Conservation (phyloP, 92 coral and sea anemone genomes). For the Metridium senile region DNA sequence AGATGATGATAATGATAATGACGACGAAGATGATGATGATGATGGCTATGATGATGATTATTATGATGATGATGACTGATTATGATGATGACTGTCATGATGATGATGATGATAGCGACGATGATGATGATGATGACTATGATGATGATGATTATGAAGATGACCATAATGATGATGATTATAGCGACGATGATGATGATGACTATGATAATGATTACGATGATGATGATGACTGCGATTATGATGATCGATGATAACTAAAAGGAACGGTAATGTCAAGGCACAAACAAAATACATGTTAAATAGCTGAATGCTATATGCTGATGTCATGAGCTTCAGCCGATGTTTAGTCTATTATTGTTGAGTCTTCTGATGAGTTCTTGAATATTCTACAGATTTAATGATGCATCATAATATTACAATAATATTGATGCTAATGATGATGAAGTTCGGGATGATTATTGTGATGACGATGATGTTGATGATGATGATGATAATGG, state of each 20-base stretch:
- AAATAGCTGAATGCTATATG: too few relatives aligned
- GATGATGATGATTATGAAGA: neutral
- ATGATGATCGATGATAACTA: neutral
- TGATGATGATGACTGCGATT: neutral
- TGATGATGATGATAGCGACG: neutral
- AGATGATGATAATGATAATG: neutral
- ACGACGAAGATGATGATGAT: neutral
- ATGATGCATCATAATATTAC: too few relatives aligned
- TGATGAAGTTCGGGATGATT: too few relatives aligned
- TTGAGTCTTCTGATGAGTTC: too few relatives aligned
- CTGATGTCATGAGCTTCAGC: too few relatives aligned
- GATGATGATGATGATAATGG: neutral
- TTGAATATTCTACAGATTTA: too few relatives aligned
- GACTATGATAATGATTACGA: neutral
- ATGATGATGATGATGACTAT: neutral
- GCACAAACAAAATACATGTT: neutral
- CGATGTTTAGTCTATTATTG: too few relatives aligned
- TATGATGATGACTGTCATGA: neutral
- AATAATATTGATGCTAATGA: too few relatives aligned
- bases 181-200: neutral
- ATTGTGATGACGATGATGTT: neutral
- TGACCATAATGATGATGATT: neutral
- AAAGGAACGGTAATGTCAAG: neutral
- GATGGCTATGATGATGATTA: neutral
- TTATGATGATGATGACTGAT: neutral